phyloP scores from a whole-genome alignment of 2,113 vertebrate genomes.

The Planiliza haematocheilus region DNA sequence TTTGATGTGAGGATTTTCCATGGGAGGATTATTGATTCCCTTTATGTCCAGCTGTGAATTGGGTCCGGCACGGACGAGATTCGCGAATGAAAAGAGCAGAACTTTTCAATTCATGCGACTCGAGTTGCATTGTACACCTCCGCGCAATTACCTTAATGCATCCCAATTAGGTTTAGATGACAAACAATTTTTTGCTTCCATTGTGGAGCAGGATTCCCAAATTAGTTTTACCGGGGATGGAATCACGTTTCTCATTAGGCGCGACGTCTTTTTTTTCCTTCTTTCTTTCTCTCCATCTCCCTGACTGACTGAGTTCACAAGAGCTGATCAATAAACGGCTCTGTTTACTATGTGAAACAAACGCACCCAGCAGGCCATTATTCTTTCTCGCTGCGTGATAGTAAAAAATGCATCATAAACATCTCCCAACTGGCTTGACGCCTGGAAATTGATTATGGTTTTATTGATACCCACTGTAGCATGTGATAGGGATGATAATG shows the following conservation, averaged over 20 bases:
- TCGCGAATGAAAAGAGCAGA: slow-evolving; percentile 41
- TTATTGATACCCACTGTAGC: slow-evolving; percentile 59
- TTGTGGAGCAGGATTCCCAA: slow-evolving; percentile 22
- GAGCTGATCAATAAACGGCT: slow-evolving; percentile 61
- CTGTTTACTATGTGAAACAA: slow-evolving; percentile 58
- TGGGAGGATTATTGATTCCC: slow-evolving; percentile 67
- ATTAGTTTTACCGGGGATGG: slow-evolving; percentile 29
- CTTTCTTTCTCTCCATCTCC: background rate
- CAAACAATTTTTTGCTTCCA: slow-evolving; percentile 20
- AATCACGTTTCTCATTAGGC: slow-evolving; percentile 64
- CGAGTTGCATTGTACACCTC: background rate
- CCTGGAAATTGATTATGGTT: slow-evolving; percentile 61
- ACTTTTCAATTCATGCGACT: slow-evolving; percentile 14
- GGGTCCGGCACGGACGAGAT: background rate
- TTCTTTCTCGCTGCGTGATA: slow-evolving; percentile 37
- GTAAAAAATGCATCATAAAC: slow-evolving; percentile 70
- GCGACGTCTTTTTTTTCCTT: slow-evolving; percentile 26
- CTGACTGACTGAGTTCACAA: slow-evolving; percentile 47
- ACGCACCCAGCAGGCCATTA: slow-evolving; percentile 60
- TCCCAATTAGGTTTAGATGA: slow-evolving; percentile 11
- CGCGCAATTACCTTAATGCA: background rate
- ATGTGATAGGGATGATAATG: slow-evolving; percentile 24
- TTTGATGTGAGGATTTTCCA: slow-evolving; percentile 63
- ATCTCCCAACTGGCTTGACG: slow-evolving; percentile 55
- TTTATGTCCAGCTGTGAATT: slow-evolving; percentile 61